Evolutionary conservation across 2,113 vertebrate species (phyloP).

Genomic region (Chiloscyllium plagiosum): DNA sequence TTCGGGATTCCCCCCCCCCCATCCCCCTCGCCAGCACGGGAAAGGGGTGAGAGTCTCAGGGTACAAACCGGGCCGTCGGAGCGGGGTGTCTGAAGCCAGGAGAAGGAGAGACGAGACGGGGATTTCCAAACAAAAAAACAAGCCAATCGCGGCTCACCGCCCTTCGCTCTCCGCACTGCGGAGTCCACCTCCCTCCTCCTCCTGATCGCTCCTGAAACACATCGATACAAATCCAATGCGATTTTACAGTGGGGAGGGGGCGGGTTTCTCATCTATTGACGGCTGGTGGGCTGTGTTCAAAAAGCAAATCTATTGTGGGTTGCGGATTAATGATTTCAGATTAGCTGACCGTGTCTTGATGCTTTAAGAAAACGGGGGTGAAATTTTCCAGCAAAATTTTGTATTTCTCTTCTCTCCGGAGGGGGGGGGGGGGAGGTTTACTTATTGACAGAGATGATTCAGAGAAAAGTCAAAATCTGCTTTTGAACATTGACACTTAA

Average conservation of each 20-base stretch:
- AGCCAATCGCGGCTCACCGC: neutral
- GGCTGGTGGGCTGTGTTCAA: neutral
- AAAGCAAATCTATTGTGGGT: neutral
- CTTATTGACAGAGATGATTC: too few species aligned
- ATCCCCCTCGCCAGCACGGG: too few species aligned
- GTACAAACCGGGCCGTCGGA: neutral
- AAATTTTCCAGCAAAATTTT: neutral
- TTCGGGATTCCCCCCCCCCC: too few species aligned
- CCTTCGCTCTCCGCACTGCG: too few species aligned
- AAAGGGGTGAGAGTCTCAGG: neutral
- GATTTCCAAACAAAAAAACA: too few species aligned
- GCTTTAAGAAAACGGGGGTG: neutral
- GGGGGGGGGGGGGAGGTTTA: too few species aligned
- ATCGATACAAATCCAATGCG: too few species aligned
- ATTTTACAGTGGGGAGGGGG: too few species aligned
- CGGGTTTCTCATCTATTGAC: too few species aligned
- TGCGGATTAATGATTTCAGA: neutral
- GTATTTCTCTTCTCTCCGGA: too few species aligned
- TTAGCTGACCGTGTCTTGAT: neutral
- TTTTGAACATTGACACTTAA: too few species aligned
- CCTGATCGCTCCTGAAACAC: neutral
- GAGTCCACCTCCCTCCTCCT: too few species aligned
- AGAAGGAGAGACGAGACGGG: neutral
- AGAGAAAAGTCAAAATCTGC: neutral
- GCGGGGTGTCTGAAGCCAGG: neutral